Base-by-base conservation (phyloP, 2,113 vertebrate species). In the Silurus meridionalis region DNA sequence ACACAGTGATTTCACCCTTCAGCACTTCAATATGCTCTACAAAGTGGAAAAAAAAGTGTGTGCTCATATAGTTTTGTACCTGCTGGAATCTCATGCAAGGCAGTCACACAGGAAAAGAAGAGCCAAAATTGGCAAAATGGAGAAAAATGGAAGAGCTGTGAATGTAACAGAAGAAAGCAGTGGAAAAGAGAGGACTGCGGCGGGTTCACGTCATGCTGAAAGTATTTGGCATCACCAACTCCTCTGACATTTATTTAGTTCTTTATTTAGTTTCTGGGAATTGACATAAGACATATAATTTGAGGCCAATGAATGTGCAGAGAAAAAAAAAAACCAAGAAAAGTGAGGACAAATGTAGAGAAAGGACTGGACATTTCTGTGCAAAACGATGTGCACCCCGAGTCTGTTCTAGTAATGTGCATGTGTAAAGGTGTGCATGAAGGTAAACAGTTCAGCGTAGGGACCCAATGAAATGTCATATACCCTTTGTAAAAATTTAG, bases 171-270 rank as follows among this genome's bases (percentile, higher is more conserved):
- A 77, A 48, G 46, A 78, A 78, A 78, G 69, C 19, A 57, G 92
- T 95, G 92, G 92, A 94, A 93, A 95, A 93, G 91, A 93, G 93
- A 94, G 94, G 92, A 90, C 46, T 53, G 92, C 92, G 91, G 91
- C 71, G 89, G 93, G 91, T 96, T 95, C 95, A 95, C 94, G 94
- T 97, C 95, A 97, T 95, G 93, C 91, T 94, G 93, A 93, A 96
- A 96, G 95, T 94, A 96, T 97, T 95, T 96, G 95, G 95, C 95
- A 93, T 71, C 4, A 19, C 82, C 82, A 85, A 84, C 82, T 10
- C 17, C 5, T 48, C 89, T 87, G 89, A 92, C 89, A 92, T 93
- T 93, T 93, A 93, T 94, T 93, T 91, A 91, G 92, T 93, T 89
- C 86, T 85, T 89, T 74, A 83, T 85, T 82, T 86, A 85, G 86